A percentile compares a stretch with the other conserved stretches of the same genome.
These are phyloP conservation scores for Drosophila guanche DNA, from an alignment of 1,140 invertebrate genomes.

Conservation along the genomic window DNA sequence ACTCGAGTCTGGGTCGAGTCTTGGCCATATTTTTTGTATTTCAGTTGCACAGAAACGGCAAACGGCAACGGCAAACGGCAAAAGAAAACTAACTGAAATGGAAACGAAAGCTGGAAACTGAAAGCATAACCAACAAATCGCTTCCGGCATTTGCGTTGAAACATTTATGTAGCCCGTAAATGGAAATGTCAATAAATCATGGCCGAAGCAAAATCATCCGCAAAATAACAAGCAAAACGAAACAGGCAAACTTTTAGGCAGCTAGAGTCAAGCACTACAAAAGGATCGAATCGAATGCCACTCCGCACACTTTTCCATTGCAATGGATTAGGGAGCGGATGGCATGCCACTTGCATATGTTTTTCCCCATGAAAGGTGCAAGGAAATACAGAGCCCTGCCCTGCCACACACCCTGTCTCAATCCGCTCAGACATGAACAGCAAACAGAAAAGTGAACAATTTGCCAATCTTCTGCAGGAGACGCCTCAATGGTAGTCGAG, in stretches of 20 bases:
- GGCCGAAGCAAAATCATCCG: conserved; percentile 56
- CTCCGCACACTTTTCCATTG: neutral
- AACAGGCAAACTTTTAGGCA: conserved; percentile 65
- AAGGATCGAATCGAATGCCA: neutral
- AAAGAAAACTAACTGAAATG: conserved; percentile 14
- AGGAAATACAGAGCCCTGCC: no score
- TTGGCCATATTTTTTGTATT: conserved; percentile 65
- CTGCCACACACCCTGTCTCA: neutral
- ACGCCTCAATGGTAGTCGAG: conserved; percentile 11
- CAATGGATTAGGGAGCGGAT: no score
- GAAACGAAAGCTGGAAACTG: conserved; percentile 21
- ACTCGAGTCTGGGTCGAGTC: conserved; percentile 25
- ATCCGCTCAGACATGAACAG: conserved; percentile 11
- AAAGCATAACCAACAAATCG: conserved; percentile 70
- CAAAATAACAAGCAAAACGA: conserved; percentile 42
- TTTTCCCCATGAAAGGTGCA: no score
- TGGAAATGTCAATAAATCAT: conserved; percentile 82
- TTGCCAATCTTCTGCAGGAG: conserved; percentile 21
- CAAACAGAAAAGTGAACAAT: conserved; percentile 14
- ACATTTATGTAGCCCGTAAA: conserved; percentile 79
- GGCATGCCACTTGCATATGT: no score
- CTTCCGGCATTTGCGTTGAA: conserved; percentile 77
- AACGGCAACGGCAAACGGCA: conserved; percentile 5
- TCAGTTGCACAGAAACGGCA: conserved; percentile 29
- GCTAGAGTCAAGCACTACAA: conserved; percentile 4